phyloP scores from a whole-genome alignment of 2,113 vertebrate genomes.

The Cochlearius cochlearius region DNA sequence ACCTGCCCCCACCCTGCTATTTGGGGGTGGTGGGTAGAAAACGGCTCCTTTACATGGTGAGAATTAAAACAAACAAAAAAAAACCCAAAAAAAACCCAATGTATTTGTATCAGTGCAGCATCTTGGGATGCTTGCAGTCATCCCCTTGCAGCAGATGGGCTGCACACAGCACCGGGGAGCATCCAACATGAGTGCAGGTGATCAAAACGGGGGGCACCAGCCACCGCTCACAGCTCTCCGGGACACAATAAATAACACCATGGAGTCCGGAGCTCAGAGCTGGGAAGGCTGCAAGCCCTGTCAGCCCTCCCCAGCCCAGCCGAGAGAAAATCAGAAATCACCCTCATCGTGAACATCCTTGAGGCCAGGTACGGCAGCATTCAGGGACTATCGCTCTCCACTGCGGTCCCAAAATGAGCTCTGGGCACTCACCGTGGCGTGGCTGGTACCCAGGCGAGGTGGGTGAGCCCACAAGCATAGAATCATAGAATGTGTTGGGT shows the following conservation, averaged over 20 bases:
- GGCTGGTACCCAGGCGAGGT: background rate
- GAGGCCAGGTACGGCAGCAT: background rate
- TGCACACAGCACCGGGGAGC: background rate
- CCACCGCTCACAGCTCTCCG: background rate
- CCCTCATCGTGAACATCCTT: accelerated
- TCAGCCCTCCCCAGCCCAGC: background rate
- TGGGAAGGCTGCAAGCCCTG: background rate
- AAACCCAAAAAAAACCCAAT: too few species aligned
- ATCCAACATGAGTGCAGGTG: background rate
- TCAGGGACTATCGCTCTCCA: accelerated
- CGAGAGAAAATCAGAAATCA: background rate
- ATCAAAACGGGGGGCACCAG: background rate
- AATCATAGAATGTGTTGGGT: too few species aligned
- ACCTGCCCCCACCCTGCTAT: background rate
- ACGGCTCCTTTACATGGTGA: background rate
- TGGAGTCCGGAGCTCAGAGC: background rate
- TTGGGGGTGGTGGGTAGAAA: background rate
- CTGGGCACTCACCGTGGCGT: accelerated
- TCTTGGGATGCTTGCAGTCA: background rate
- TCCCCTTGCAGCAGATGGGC: background rate
- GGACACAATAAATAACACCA: background rate
- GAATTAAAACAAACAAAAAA: background rate
- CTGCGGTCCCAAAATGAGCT: background rate
- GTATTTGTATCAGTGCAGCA: background rate
- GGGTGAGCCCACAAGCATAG: accelerated